Base-by-base conservation (phyloP, 2,888 invertebrate genomes). In the Galerucella nymphaeae region DNA sequence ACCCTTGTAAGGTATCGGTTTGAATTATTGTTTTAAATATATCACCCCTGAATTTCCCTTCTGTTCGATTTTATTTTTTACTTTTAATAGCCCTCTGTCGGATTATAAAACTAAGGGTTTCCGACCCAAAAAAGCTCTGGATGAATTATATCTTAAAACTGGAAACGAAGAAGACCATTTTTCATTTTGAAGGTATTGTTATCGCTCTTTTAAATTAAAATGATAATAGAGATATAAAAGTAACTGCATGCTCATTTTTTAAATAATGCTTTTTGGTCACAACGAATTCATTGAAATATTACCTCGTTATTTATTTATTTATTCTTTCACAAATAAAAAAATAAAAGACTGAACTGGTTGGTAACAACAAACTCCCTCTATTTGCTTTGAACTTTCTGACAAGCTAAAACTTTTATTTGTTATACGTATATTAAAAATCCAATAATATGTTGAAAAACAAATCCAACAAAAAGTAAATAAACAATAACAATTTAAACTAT, bases 1-100 rank as follows among this genome's bases (percentile, higher is more conserved):
- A 80, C 80, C 82, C 75, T 75, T 75, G 77, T 64, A 78, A 81
- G 81, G 80, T 81, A 82, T 82, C 82, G 82, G 78, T 78, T 79
- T 83, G 82, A 83, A 80, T 82, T 83, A 83, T 83, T 78, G 81
- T 81, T 76, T 80, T 77, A 77, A 80, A 82, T 83, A 81, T 82
- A 82, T 83, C 83, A 82, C 80, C 77, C 73, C 73, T 70, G 69
- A 70, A 72, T 71, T 72, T 70, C 76, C 77, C 76, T 76, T 76
- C 77, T 76, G 76, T 77, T 77, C 77, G 77, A 77, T 77, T 76
- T 74, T 75, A 74, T 77, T 77, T 77, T 77, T 77, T 77, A 77
- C 76, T 77, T 76, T 77, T 77, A 76, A 76, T 77, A 72, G 77
- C 76, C 72, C 62, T 62, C 30, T 38, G 69, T 70, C 76, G 76